phyloP scores from a whole-genome alignment of 2,797 vertebrate genomes.

The Macrochelys suwanniensis region DNA sequence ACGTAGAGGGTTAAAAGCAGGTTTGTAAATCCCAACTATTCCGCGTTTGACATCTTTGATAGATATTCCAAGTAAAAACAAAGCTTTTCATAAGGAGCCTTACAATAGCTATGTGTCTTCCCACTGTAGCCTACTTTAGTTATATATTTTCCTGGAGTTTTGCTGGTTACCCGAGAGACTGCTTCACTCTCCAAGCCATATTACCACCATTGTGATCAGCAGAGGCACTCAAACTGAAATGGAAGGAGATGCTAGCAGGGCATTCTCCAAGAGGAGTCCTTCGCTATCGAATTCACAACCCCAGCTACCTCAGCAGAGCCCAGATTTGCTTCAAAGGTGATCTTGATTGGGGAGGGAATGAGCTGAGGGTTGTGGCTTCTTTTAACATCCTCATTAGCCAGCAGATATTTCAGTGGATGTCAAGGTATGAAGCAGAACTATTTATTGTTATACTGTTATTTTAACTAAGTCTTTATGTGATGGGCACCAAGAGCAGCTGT shows the following conservation, averaged over 20 bases:
- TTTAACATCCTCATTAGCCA: not conserved
- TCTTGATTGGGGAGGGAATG: not conserved
- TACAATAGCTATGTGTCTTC: not conserved
- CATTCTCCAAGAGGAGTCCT: not conserved
- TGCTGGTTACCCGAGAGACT: not conserved
- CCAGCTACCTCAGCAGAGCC: not conserved
- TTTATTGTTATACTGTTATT: fast-evolving
- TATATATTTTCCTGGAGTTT: not conserved
- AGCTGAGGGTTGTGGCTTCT: not conserved
- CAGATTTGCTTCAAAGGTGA: not conserved
- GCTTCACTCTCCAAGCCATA: not conserved
- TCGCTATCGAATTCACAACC: not conserved
- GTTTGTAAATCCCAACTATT: too few species aligned
- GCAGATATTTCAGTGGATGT: not conserved
- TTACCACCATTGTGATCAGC: not conserved
- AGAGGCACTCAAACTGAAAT: not conserved
- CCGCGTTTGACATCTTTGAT: too few species aligned
- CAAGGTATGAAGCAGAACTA: not conserved
- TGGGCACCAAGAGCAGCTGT: not conserved
- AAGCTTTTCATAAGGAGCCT: not conserved
- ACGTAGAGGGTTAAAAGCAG: too few species aligned
- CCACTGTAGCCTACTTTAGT: not conserved
- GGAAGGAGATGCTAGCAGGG: not conserved
- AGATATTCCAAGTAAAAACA: not conserved
- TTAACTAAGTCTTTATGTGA: not conserved